A percentile compares a stretch with the other conserved stretches of the same genome.
phyloP scores from a whole-genome alignment of 2,888 invertebrate species.

The Esperia sulphurella region DNA sequence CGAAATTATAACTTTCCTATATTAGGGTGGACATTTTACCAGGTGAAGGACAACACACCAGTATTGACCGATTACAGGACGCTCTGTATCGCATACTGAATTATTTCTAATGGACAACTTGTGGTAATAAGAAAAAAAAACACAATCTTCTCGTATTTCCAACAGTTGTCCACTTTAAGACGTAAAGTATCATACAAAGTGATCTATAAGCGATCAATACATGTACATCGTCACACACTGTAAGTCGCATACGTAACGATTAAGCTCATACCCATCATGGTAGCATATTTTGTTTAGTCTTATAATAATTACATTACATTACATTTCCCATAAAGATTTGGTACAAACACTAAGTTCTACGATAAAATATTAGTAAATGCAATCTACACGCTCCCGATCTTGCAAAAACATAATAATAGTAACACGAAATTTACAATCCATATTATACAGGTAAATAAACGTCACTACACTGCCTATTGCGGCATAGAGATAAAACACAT shows the following conservation, averaged over 20 bases:
- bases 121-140: too few species aligned
- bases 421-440: slow-evolving; percentile 68
- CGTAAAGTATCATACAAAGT: too few species aligned
- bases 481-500: slow-evolving; percentile 1
- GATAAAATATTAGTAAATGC: slow-evolving; percentile 78
- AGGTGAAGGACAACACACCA: neutral
- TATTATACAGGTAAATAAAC: slow-evolving; percentile 45
- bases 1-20: slow-evolving; percentile 6
- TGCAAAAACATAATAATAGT: slow-evolving; percentile 38
- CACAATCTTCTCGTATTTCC: too few species aligned
- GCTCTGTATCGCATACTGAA: too few species aligned
- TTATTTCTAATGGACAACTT: too few species aligned
- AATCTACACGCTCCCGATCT: slow-evolving; percentile 57
- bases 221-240: too few species aligned
- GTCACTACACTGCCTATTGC: slow-evolving; percentile 19
- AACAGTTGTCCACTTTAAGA: too few species aligned
- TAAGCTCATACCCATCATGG: too few species aligned
- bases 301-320: too few species aligned
- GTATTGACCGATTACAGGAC: neutral
- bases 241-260: too few species aligned
- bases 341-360: slow-evolving; percentile 70
- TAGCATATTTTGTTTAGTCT: too few species aligned
- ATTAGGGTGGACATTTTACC: slow-evolving; percentile 1
- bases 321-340: slow-evolving; percentile 60
- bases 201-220: too few species aligned